Base-by-base conservation (phyloP, 2,797 vertebrate species). In the Chaenodraco wilsoni region DNA sequence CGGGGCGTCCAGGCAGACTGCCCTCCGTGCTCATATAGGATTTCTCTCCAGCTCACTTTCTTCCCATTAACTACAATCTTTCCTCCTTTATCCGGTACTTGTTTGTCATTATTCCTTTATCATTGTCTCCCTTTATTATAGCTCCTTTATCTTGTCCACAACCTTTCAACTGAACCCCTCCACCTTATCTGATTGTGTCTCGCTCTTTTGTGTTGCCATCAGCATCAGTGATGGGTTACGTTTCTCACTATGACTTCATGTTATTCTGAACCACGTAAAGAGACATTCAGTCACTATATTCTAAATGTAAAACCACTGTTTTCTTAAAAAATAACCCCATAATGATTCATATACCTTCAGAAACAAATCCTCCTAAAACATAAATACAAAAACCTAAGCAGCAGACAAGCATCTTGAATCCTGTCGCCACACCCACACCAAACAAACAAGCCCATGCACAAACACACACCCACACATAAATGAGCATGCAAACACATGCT, bases 401-500 rank as follows among this genome's bases (percentile, higher is more conserved):
- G 58, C 57, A 67, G 60, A 72, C n/a, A 33, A 57, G 54, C 69
- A 56, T 14, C 41, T 56, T 65, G 59, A 64, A 59, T 75, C 69
- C 65, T 59, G 19, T 66, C 65, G 62, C 70, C 78, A 69, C 80
- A 33, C 68, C 58, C 75, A 68, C 78, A 52, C 12, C 37, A 67
- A 74, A 71, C 40, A 74, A 84, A 66, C 72, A 74, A 67, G 61
- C 27, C 75, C 31, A 23, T 71, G 62, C 45, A 62, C 59, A 84
- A 79, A 81, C 61, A 73, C 65, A 71, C 68, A 68, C 71, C 73
- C 67, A 83, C 82, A 72, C 46, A 72, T 17, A 81, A 76, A 85
- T 49, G 75, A 78, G 51, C 78, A 65, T 76, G 78, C 79, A 83
- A 84, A 84, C 76, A 82, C 82, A 79, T 55, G 76, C 75, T 65